Evolutionary conservation across 2,797 vertebrate genomes (phyloP).

Genomic region (Balearica regulorum): DNA sequence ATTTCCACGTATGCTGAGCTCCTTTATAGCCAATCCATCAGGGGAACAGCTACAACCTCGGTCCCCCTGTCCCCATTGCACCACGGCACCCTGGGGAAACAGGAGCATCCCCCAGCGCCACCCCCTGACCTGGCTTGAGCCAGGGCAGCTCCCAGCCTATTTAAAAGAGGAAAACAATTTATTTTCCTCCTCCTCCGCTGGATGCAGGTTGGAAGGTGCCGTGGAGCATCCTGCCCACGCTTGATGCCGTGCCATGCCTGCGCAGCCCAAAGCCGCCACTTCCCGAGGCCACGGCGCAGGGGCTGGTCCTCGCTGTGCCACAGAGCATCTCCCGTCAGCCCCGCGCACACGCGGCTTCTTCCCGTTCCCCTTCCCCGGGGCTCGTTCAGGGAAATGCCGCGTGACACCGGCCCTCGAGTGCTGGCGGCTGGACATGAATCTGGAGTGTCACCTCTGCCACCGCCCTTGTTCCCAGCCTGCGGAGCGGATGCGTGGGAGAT

Average conservation of each 20-base stretch:
- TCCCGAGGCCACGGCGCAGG: neutral
- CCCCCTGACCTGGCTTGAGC: neutral
- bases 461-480: neutral
- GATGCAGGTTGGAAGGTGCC: fast-evolving
- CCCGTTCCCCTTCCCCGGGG: neutral
- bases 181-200: neutral
- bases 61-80: neutral
- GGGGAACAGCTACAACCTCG: neutral
- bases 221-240: neutral
- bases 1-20: neutral
- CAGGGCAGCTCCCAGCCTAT: neutral
- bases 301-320: neutral
- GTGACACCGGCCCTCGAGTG: neutral
- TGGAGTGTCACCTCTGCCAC: neutral
- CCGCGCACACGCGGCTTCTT: fast-evolving
- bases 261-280: fast-evolving
- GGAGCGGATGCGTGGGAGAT: neutral
- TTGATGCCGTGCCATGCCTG: fast-evolving
- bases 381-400: neutral
- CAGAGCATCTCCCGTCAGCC: neutral
- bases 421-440: neutral
- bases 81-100: fast-evolving
- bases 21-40: neutral
- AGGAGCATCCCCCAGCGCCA: neutral
- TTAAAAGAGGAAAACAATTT: fast-evolving